Evolutionary conservation across 1,140 invertebrate genomes (phyloP).

Genomic region (Drosophila virilis): DNA sequence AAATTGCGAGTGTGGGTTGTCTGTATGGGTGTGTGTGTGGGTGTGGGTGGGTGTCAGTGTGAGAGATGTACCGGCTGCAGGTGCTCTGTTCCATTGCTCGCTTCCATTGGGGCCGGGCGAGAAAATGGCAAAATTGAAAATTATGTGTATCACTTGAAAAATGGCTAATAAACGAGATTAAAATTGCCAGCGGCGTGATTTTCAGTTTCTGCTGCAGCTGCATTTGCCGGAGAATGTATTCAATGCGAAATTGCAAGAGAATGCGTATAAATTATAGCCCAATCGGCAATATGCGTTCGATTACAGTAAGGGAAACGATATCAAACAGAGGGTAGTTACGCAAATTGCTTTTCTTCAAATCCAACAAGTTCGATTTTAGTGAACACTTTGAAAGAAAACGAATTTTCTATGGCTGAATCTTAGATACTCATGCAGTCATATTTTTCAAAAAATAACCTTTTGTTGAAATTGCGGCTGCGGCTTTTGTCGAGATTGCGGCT

Average conservation of each 20-base stretch:
- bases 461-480: too few relatives aligned
- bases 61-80: constrained; percentile 29
- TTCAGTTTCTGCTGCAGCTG: constrained; percentile 29
- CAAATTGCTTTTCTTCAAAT: background rate
- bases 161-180: constrained; percentile 82
- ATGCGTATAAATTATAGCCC: constrained; percentile 15
- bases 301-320: background rate
- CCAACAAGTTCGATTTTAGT: too few relatives aligned
- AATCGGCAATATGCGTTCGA: constrained; percentile 1
- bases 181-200: constrained; percentile 74
- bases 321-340: background rate
- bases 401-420: too few relatives aligned
- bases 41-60: constrained; percentile 2
- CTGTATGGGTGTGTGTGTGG: background rate
- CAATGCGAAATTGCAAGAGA: constrained; percentile 16
- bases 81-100: constrained; percentile 15
- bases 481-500: too few relatives aligned
- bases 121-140: constrained; percentile 81
- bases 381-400: too few relatives aligned
- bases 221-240: background rate
- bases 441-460: too few relatives aligned
- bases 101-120: constrained; percentile 52
- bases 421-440: too few relatives aligned
- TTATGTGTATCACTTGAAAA: constrained; percentile 81
- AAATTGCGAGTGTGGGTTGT: constrained; percentile 18